Conservation (phyloP, 2,113 vertebrate species). For the Tychaedon coryphoeus region DNA sequence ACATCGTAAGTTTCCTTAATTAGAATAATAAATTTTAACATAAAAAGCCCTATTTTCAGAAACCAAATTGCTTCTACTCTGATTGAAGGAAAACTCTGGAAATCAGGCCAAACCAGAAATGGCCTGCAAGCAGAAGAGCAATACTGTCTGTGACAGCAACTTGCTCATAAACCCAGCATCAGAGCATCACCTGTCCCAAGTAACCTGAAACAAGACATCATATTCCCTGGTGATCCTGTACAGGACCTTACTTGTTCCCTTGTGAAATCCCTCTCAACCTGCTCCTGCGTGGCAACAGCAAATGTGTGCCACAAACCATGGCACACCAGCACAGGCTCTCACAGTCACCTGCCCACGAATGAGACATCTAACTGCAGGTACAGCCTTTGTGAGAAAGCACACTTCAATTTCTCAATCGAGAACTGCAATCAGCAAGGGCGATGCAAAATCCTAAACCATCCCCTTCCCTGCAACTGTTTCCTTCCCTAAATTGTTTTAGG, state of each 20-base stretch:
- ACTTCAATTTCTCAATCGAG: neutral
- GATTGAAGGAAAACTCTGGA: neutral
- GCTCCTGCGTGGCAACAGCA: neutral
- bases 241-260: neutral
- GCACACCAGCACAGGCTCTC: neutral
- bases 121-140: neutral
- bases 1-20: neutral
- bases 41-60: neutral
- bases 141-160: neutral
- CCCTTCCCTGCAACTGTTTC: neutral
- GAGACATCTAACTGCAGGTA: neutral
- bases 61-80: neutral
- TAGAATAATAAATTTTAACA: neutral
- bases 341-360: neutral
- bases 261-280: neutral
- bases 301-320: fast-evolving
- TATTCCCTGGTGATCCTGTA: neutral
- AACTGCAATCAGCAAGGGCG: neutral
- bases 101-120: neutral
- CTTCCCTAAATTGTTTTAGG: neutral
- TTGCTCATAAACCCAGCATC: neutral
- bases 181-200: neutral
- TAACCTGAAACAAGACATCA: fast-evolving
- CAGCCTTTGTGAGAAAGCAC: neutral
- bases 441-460: neutral